These are phyloP conservation scores for Leptosomus discolor DNA, from an alignment of 2,113 vertebrate genomes.

Conservation along the genomic window DNA sequence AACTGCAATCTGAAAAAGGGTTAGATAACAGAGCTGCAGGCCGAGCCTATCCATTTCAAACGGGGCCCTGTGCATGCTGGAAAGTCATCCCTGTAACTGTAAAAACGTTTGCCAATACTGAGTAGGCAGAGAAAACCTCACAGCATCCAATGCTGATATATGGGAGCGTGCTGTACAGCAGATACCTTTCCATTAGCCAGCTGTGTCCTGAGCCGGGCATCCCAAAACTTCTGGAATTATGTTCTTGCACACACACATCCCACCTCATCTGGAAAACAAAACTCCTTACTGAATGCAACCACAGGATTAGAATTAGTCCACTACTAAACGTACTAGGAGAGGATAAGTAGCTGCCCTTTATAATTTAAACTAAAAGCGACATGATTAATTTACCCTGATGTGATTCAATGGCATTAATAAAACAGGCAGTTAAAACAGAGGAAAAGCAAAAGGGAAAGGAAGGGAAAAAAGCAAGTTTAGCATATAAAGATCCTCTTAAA, in stretches of 20 bases:
- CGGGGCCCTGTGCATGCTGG: neutral
- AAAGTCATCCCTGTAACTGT: neutral
- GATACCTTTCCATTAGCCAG: neutral
- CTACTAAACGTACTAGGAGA: neutral
- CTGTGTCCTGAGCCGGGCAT: neutral
- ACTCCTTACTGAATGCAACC: neutral
- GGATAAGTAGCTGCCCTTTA: neutral
- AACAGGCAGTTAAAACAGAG: neutral
- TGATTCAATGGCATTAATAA: neutral
- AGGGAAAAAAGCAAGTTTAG: neutral
- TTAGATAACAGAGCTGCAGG: neutral
- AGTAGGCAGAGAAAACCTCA: neutral
- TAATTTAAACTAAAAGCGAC: neutral
- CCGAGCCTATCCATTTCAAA: neutral
- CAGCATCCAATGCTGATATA: neutral
- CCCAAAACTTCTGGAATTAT: neutral
- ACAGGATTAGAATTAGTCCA: neutral
- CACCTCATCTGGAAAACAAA: neutral
- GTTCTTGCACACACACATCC: neutral
- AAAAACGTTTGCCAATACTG: neutral
- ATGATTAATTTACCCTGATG: neutral
- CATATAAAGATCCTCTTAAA: neutral
- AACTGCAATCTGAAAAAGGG: neutral
- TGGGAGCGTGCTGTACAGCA: rapidly evolving
- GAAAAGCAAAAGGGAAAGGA: neutral